Conservation (phyloP, 2,888 invertebrate genomes). For the Apamea monoglypha region DNA sequence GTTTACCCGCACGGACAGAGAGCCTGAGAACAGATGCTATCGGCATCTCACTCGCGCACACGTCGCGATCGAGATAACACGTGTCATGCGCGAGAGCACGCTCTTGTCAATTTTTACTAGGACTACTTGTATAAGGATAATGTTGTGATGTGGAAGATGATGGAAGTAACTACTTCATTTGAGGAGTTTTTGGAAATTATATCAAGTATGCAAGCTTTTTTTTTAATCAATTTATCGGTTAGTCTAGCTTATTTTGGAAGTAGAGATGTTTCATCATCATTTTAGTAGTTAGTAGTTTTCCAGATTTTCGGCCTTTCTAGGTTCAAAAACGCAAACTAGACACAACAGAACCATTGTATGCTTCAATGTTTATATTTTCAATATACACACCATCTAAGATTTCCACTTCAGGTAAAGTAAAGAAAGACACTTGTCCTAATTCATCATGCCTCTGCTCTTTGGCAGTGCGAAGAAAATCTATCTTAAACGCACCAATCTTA, state of each 20-base stretch:
- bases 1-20: slow-evolving; percentile 65
- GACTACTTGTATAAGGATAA: slow-evolving; percentile 60
- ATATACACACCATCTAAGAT: background rate
- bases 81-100: slow-evolving; percentile 67
- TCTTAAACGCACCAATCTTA: background rate
- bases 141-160: slow-evolving; percentile 6
- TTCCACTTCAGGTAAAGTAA: background rate
- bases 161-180: slow-evolving; percentile 12
- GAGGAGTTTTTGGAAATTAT: background rate
- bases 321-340: background rate
- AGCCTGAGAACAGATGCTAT: slow-evolving; percentile 88
- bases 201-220: background rate
- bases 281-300: background rate
- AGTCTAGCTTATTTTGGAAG: background rate
- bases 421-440: background rate
- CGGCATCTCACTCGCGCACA: slow-evolving; percentile 80
- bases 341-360: too few relatives aligned
- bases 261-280: background rate
- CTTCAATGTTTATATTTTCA: background rate
- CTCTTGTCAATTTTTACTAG: slow-evolving; percentile 69
- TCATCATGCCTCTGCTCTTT: background rate
- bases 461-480: background rate
- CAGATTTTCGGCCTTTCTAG: background rate
- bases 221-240: background rate
- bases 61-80: slow-evolving; percentile 78